These are phyloP conservation scores for Hymenopus coronatus DNA, from an alignment of 2,888 invertebrate genomes.

Conservation along the genomic window DNA sequence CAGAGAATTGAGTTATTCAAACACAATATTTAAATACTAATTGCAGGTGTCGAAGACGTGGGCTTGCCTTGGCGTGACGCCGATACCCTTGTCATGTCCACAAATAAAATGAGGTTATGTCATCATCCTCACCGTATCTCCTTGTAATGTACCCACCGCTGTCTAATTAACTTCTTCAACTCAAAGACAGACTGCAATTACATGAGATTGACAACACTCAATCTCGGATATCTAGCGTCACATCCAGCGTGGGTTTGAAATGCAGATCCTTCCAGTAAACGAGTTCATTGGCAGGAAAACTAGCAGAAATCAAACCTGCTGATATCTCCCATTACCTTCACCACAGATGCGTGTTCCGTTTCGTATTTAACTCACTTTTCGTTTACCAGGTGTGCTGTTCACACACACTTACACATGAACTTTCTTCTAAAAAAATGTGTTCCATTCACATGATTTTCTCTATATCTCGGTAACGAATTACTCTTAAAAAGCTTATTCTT, in stretches of 20 bases:
- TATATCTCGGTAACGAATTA: no score
- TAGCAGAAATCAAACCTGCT: no score
- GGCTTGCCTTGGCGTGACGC: neutral
- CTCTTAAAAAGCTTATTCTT: no score
- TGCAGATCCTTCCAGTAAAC: no score
- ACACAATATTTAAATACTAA: neutral
- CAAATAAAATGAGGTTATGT: neutral
- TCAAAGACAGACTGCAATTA: neutral
- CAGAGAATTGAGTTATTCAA: neutral
- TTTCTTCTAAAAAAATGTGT: no score
- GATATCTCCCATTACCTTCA: no score
- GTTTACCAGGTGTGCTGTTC: no score
- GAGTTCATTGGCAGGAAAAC: no score
- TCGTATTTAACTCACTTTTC: no score
- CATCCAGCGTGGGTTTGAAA: neutral
- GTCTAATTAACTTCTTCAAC: neutral
- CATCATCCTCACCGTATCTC: neutral
- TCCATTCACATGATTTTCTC: no score
- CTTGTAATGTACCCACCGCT: neutral
- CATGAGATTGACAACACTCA: neutral
- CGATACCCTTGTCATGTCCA: neutral
- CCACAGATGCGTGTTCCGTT: no score
- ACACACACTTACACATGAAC: no score
- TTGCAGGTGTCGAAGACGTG: neutral
- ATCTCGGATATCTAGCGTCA: neutral